Evolutionary conservation across 92 coral and sea anemone genomes (phyloP), one percentile per base, ranked within the genome.

Genomic region (Porites rus): DNA sequence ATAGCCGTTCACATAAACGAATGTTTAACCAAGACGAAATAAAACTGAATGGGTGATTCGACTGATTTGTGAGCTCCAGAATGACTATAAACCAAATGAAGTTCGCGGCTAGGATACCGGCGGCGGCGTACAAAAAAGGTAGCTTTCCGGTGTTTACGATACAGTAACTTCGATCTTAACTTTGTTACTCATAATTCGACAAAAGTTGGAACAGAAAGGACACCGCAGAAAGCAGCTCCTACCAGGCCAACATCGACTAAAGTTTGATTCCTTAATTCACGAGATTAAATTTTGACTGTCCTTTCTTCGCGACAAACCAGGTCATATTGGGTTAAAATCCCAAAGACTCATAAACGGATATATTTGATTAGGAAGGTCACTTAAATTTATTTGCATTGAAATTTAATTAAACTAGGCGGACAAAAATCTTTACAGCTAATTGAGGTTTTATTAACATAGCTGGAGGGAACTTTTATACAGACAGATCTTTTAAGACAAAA

Each of bases 361-460:
- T 8, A 11, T 20, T 79, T 79, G 16, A 63, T 31, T 14, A 31
- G 24, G 50, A 7, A 43, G 25, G 43, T 24, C 81, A 76, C 66
- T 76, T 28, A 79, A 64, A 64, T 65, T 62, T 19, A 76, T 64
- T 65, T 79, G 74, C 83, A 79, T 79, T 66, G 72, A 60, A 79
- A 63, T 79, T 77, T 79, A 64, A 79, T 79, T 79, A 65, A 59
- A 79, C 38, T 31, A 1, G 72, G 6, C 51, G 83, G 21, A 51
- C 24, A 64, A 79, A 64, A 79, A 61, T 43, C n/a, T 43, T 25
- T 10, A 76, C n/a, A 77, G 50, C 5, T n/a, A 65, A 65, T 64
- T 64, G 58, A 65, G 20, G 60, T 51, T 9, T 10, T 38, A 38
- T 38, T 38, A 38, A 38, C 46, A 38, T 38, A 38, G 46, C 46